Evolutionary conservation across 2,113 vertebrate genomes (phyloP).

Genomic region (Rafetus swinhoei): DNA sequence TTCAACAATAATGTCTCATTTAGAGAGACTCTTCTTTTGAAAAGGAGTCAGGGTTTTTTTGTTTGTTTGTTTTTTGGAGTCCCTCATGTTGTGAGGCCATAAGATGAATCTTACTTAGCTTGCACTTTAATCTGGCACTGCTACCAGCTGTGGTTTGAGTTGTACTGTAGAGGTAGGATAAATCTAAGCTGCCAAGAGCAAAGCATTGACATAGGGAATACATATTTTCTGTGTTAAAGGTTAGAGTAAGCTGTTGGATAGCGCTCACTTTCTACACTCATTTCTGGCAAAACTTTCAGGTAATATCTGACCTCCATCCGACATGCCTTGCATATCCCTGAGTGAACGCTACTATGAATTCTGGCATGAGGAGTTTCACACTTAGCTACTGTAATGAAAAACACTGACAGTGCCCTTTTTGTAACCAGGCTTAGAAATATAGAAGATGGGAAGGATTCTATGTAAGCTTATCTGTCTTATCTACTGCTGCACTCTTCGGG

Average conservation of each 20-base stretch:
- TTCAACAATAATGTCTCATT: too few relatives aligned
- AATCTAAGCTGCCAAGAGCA: not conserved
- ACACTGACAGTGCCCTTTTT: not conserved
- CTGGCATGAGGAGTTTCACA: rapidly evolving
- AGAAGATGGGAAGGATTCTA: not conserved
- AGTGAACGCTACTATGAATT: slow-evolving; percentile 23
- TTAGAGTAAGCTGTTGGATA: not conserved
- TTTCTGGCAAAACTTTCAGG: slow-evolving; percentile 43
- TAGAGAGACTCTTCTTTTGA: too few relatives aligned
- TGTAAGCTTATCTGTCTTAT: rapidly evolving
- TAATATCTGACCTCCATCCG: slow-evolving; percentile 60
- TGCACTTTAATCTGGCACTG: too few relatives aligned
- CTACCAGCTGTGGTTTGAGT: too few relatives aligned
- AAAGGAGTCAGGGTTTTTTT: too few relatives aligned
- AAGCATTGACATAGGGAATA: slow-evolving; percentile 21
- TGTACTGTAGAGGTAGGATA: not conserved
- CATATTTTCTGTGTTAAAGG: slow-evolving; percentile 40
- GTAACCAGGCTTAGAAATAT: not conserved
- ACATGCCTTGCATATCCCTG: not conserved
- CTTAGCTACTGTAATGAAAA: not conserved
- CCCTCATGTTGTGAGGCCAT: too few relatives aligned
- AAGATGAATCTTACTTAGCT: too few relatives aligned
- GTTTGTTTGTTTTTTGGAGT: too few relatives aligned
- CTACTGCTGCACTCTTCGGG: not conserved
- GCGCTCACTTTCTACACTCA: not conserved